Evolutionary conservation across 2,888 invertebrate genomes (phyloP).

Genomic region (Acanthacorydalis orientalis): DNA sequence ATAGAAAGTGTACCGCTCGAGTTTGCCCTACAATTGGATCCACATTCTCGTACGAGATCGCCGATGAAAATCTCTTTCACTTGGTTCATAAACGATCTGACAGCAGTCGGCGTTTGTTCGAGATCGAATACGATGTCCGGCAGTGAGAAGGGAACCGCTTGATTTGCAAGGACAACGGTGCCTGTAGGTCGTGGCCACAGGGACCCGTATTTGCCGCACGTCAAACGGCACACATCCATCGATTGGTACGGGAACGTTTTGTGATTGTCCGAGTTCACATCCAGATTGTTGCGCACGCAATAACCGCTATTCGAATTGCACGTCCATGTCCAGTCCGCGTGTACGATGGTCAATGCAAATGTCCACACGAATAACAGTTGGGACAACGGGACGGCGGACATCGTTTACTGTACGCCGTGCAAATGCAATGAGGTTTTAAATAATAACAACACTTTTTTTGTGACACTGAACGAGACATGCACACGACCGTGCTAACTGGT

Average conservation of each 20-base stretch:
- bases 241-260: constrained; percentile 19
- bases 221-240: constrained; percentile 43
- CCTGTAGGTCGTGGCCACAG: constrained; percentile 56
- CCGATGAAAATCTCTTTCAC: constrained; percentile 36
- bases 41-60: constrained; percentile 42
- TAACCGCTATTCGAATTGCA: constrained; percentile 6
- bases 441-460: too few species aligned
- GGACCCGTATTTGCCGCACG: constrained; percentile 46
- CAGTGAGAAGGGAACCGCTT: constrained; percentile 6
- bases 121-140: constrained; percentile 27
- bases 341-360: too few species aligned
- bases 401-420: too few species aligned
- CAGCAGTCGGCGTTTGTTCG: constrained; percentile 28
- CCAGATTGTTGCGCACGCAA: constrained; percentile 7
- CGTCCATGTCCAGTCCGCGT: constrained; percentile 11
- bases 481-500: too few species aligned
- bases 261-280: constrained; percentile 1
- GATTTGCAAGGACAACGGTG: constrained; percentile 11
- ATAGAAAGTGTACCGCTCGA: constrained; percentile 26
- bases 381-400: too few species aligned
- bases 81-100: constrained; percentile 32
- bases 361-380: too few species aligned
- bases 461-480: too few species aligned
- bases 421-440: too few species aligned
- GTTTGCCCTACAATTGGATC: constrained; percentile 23